Percentiles rank a stretch among this genome's conserved stretches.
phyloP scores from a whole-genome alignment of 2,797 vertebrate genomes.

The Phylloscopus collybita region DNA sequence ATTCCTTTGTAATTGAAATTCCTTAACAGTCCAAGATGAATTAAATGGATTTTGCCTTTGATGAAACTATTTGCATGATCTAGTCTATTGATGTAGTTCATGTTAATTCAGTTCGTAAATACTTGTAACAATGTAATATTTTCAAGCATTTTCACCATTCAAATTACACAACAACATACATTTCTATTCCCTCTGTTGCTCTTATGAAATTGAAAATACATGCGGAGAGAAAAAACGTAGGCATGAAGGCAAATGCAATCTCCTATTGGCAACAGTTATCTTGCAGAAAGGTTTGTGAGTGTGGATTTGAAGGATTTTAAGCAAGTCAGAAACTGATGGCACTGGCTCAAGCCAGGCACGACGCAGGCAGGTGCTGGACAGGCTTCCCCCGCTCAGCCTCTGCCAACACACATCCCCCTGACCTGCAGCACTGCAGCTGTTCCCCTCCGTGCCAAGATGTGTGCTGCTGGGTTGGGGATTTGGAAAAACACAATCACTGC shows the following conservation, averaged over 20 bases:
- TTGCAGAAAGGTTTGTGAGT: not conserved
- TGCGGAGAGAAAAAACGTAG: not conserved
- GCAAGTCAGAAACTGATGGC: conserved; percentile 22
- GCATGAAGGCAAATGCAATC: not conserved
- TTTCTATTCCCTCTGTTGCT: not conserved
- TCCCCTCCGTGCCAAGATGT: not conserved
- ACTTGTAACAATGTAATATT: not conserved
- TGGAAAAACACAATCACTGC: conserved; percentile 3
- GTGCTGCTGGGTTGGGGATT: not conserved
- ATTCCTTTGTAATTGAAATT: not conserved
- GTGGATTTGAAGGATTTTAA: not conserved
- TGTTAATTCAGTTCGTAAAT: not conserved
- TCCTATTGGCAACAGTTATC: not conserved
- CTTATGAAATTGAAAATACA: not conserved
- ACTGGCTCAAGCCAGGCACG: not conserved
- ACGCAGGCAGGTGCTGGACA: conserved; percentile 34
- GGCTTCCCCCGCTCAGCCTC: not conserved
- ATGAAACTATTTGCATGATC: not conserved
- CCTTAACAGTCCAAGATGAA: not conserved
- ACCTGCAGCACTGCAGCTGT: conserved; percentile 51
- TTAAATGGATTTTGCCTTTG: not conserved
- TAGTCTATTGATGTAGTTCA: not conserved
- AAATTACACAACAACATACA: not conserved
- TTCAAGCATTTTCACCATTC: not conserved
- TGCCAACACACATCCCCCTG: not conserved